phyloP scores from a whole-genome alignment of 1,140 invertebrate genomes.

The Leptinotarsa defecta region DNA sequence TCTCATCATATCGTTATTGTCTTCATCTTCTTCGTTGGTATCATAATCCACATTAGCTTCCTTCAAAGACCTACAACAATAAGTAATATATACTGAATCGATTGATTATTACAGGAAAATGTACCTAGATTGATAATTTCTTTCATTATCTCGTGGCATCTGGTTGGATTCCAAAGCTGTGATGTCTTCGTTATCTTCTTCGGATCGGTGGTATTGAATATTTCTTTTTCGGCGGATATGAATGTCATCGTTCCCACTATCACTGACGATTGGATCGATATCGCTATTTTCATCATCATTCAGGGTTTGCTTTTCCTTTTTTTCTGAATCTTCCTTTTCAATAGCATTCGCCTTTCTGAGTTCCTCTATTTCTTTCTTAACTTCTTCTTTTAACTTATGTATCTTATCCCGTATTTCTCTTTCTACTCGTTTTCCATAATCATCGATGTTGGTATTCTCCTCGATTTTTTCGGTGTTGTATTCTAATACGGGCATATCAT shows the following conservation, averaged over 20 bases:
- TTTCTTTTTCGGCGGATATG: conserved; percentile 15
- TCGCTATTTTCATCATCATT: conserved; percentile 46
- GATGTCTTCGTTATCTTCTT: neutral
- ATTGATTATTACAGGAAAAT: too few species aligned
- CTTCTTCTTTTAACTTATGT: conserved; percentile 51
- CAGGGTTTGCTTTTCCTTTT: conserved; percentile 40
- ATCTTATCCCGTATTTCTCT: conserved; percentile 48
- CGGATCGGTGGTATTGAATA: neutral
- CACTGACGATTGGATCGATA: conserved; percentile 41
- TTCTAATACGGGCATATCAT: neutral
- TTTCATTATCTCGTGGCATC: too few species aligned
- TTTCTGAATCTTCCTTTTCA: conserved; percentile 25
- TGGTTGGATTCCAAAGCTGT: too few species aligned
- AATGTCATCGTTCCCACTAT: conserved; percentile 20
- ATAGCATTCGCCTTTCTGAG: conserved; percentile 29
- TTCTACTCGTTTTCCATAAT: conserved; percentile 46
- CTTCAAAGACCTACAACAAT: too few species aligned
- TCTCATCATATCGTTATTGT: too few species aligned
- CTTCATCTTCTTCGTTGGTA: too few species aligned
- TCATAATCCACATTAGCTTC: too few species aligned
- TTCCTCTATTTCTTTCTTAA: conserved; percentile 48
- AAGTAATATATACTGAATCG: too few species aligned
- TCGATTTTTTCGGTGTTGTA: neutral
- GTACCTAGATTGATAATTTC: too few species aligned
- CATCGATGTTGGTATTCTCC: neutral